Conservation (phyloP, 2,888 invertebrate genomes). For the Chalcis sispes region DNA sequence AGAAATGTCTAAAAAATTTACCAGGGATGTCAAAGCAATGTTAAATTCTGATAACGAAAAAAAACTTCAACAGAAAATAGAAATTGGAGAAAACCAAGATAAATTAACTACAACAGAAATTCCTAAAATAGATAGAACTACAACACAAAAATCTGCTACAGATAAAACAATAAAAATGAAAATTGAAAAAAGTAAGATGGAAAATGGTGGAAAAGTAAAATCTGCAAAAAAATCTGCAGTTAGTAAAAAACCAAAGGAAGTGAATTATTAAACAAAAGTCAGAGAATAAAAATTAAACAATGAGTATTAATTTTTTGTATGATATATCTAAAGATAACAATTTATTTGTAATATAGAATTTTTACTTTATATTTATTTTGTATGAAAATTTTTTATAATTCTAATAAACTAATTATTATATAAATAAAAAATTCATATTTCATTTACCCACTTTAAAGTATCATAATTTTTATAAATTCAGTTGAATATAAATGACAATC, state of each 20-base stretch:
- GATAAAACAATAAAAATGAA: constrained; percentile 7
- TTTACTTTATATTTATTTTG: constrained; percentile 29
- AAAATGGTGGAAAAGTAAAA: constrained; percentile 25
- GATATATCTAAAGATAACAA: constrained; percentile 18
- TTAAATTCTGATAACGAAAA: neutral
- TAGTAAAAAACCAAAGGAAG: constrained; percentile 5
- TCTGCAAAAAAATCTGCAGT: constrained; percentile 15
- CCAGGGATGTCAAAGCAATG: constrained; percentile 24
- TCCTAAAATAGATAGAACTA: constrained; percentile 39
- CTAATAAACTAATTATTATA: constrained; percentile 37
- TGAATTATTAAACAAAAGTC: neutral
- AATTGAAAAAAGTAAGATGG: neutral
- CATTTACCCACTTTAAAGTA: neutral
- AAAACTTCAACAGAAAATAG: neutral
- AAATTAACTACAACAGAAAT: constrained; percentile 12
- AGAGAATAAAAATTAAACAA: constrained; percentile 3
- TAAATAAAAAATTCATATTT: constrained; percentile 10
- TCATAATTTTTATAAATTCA: too few relatives aligned
- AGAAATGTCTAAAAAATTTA: constrained; percentile 20
- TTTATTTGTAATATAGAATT: constrained; percentile 41
- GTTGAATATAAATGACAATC: neutral
- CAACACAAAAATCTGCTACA: constrained; percentile 24
- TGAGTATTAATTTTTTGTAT: constrained; percentile 2
- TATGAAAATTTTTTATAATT: constrained; percentile 31
- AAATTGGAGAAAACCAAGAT: neutral